Conservation (phyloP, 2,888 invertebrate genomes). For the Pomacea canaliculata region DNA sequence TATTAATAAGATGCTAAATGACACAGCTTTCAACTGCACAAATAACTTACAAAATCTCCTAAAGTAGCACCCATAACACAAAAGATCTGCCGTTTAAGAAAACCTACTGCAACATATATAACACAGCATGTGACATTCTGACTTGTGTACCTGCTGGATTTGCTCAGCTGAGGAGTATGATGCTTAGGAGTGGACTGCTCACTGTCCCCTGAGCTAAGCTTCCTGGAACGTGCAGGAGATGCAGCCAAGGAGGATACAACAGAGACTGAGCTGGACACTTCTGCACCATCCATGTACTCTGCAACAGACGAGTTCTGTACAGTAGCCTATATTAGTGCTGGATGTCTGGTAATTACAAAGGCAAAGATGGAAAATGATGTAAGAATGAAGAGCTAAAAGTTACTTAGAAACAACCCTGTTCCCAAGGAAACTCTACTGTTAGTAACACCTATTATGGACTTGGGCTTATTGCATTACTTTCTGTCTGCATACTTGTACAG, state of each 20-base stretch:
- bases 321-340: too few relatives aligned
- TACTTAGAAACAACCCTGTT: neutral
- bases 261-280: conserved; percentile 33
- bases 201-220: conserved; percentile 20
- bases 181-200: conserved; percentile 31
- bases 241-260: conserved; percentile 31
- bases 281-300: conserved; percentile 40
- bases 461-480: too few relatives aligned
- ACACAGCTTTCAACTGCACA: too few relatives aligned
- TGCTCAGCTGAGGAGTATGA: conserved; percentile 24
- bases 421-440: neutral
- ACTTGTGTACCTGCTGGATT: conserved; percentile 23
- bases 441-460: neutral
- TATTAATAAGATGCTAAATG: too few relatives aligned
- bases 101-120: too few relatives aligned
- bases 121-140: too few relatives aligned
- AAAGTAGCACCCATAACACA: too few relatives aligned
- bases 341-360: neutral
- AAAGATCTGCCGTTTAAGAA: too few relatives aligned
- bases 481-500: too few relatives aligned
- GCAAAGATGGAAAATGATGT: neutral
- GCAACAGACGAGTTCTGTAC: neutral
- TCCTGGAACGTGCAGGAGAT: conserved; percentile 26
- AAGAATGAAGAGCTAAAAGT: neutral
- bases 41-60: too few relatives aligned